These are phyloP conservation scores for Mactromeris polynyma DNA, from an alignment of 2,888 invertebrate species.

Conservation along the genomic window DNA sequence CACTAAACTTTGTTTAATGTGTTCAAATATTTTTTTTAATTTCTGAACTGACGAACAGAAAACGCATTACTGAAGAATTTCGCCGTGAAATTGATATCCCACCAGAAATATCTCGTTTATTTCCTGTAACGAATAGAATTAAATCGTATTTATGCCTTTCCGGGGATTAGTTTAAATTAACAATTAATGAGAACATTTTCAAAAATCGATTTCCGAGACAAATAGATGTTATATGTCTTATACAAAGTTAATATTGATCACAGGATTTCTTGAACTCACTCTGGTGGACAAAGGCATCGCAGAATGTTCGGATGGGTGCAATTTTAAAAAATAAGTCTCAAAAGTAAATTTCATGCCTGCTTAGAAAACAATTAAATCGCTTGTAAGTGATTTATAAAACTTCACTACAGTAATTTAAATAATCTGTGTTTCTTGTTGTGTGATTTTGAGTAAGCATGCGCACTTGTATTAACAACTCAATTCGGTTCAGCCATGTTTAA, in stretches of 20 bases:
- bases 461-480: too few species aligned
- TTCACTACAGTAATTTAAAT: too few species aligned
- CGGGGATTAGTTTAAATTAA: slow-evolving; percentile 14
- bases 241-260: neutral
- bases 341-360: too few species aligned
- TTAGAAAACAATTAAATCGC: too few species aligned
- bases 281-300: neutral
- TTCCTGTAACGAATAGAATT: slow-evolving; percentile 1
- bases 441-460: too few species aligned
- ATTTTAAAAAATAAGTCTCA: too few species aligned
- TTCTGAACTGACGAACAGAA: neutral
- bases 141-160: slow-evolving; percentile 3
- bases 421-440: too few species aligned
- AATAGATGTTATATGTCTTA: neutral
- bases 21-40: neutral
- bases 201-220: neutral
- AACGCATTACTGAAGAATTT: neutral
- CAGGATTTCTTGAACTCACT: neutral
- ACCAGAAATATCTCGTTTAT: neutral
- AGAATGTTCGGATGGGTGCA: too few species aligned
- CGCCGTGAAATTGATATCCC: neutral
- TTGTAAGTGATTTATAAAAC: too few species aligned
- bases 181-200: slow-evolving; percentile 14
- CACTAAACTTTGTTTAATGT: too few species aligned
- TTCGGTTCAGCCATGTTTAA: too few species aligned